phyloP scores from a whole-genome alignment of 1,140 invertebrate genomes.

The Brachionus sp. region DNA sequence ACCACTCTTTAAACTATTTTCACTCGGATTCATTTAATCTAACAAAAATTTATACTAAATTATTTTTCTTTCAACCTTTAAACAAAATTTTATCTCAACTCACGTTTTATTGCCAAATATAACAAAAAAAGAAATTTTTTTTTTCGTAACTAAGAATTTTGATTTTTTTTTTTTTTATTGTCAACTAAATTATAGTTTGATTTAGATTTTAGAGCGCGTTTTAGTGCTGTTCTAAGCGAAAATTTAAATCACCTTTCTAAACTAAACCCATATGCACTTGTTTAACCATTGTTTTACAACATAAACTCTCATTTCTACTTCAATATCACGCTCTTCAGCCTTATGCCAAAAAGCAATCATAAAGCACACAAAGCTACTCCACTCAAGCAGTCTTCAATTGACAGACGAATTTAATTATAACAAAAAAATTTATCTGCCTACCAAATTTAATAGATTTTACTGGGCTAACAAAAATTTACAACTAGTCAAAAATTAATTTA shows the following conservation, averaged over 20 bases:
- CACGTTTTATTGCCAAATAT: background rate
- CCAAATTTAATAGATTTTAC: no score
- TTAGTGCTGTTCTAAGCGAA: background rate
- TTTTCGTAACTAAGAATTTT: background rate
- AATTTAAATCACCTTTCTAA: no score
- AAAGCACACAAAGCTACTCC: no score
- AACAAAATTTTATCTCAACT: background rate
- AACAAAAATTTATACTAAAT: background rate
- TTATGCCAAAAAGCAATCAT: background rate
- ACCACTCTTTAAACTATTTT: background rate
- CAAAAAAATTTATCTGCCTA: no score
- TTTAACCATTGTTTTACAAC: no score
- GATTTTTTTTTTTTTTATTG: background rate
- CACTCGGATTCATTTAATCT: conserved; percentile 12
- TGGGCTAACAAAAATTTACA: no score
- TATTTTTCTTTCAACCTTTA: background rate
- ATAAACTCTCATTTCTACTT: no score
- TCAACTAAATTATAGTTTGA: background rate
- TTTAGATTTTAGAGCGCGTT: background rate
- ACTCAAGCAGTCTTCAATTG: no score
- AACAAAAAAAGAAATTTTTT: background rate
- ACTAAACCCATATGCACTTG: no score
- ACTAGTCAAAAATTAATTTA: no score
- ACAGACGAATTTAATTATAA: no score
- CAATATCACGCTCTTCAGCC: background rate